phyloP scores from a whole-genome alignment of 2,888 invertebrate species.

The Microplitis manilae region DNA sequence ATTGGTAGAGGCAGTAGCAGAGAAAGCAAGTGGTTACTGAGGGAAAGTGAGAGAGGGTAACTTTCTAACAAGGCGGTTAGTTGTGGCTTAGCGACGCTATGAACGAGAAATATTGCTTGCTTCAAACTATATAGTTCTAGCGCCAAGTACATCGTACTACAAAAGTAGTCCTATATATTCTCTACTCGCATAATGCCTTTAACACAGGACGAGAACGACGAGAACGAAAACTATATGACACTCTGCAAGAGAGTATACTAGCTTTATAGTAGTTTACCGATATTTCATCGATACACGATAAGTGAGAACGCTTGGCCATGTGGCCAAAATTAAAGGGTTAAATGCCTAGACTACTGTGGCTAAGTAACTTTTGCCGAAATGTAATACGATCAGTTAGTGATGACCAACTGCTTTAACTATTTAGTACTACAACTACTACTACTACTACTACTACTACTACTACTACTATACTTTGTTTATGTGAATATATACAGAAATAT shows the following conservation, averaged over 20 bases:
- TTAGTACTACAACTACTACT: background rate
- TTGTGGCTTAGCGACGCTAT: slow-evolving; percentile 68
- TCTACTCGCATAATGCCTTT: slow-evolving; percentile 22
- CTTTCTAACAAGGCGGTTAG: slow-evolving; percentile 71
- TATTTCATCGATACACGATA: slow-evolving; percentile 47
- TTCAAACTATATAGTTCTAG: slow-evolving; percentile 16
- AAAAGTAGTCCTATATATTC: slow-evolving; percentile 26
- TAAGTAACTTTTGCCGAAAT: slow-evolving; percentile 14
- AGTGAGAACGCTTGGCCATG: background rate
- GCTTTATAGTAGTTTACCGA: slow-evolving; percentile 28
- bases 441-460: background rate
- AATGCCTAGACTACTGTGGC: background rate
- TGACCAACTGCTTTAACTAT: background rate
- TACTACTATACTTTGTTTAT: background rate
- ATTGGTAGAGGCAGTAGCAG: slow-evolving; percentile 49
- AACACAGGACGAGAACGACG: slow-evolving; percentile 12
- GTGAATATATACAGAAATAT: background rate
- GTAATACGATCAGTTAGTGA: slow-evolving; percentile 8
- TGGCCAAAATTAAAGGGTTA: slow-evolving; percentile 19
- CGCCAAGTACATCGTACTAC: background rate
- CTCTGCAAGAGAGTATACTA: background rate
- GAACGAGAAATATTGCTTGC: slow-evolving; percentile 65
- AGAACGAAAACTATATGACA: slow-evolving; percentile 14
- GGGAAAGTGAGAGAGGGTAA: slow-evolving; percentile 56
- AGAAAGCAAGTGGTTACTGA: slow-evolving; percentile 48